These are phyloP conservation scores for Eristalinus aeneus DNA, from an alignment of 2,888 invertebrate species.

Conservation along the genomic window DNA sequence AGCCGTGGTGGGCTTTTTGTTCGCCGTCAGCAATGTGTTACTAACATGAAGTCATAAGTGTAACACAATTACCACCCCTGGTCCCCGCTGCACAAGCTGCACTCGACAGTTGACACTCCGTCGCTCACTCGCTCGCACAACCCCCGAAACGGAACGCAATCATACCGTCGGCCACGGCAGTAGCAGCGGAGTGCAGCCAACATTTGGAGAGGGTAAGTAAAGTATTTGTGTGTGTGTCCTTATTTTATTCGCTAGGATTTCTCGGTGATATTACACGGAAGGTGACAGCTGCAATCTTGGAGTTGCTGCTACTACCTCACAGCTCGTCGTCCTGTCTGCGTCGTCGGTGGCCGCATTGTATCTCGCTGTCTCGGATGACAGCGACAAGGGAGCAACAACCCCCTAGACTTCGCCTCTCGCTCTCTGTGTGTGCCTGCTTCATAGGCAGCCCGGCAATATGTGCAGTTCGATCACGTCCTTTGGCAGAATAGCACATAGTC, in stretches of 20 bases:
- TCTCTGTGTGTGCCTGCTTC: not conserved
- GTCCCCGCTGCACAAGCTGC: slow-evolving; percentile 56
- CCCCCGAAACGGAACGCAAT: slow-evolving; percentile 10
- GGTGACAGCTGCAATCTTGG: slow-evolving; percentile 71
- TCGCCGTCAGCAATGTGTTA: slow-evolving; percentile 61
- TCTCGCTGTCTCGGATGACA: slow-evolving; percentile 73
- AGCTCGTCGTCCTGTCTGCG: slow-evolving; percentile 20
- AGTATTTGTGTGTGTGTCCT: slow-evolving; percentile 17
- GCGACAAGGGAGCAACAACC: slow-evolving; percentile 59
- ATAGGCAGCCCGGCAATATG: slow-evolving; percentile 32
- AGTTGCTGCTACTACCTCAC: slow-evolving; percentile 57
- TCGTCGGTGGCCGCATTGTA: slow-evolving; percentile 45
- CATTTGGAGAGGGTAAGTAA: slow-evolving; percentile 37
- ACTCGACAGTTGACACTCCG: not conserved
- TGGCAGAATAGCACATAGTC: slow-evolving; percentile 73
- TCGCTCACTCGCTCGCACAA: not conserved
- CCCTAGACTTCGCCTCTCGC: slow-evolving; percentile 34
- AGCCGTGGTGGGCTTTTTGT: slow-evolving; percentile 47
- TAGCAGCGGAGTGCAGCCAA: slow-evolving; percentile 29
- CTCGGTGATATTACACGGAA: slow-evolving; percentile 26
- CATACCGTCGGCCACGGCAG: slow-evolving; percentile 1
- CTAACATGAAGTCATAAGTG: slow-evolving; percentile 70
- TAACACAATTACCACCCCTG: slow-evolving; percentile 69
- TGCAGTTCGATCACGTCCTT: slow-evolving; percentile 76
- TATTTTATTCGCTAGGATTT: slow-evolving; percentile 59